Base-by-base conservation (phyloP, 2,113 vertebrate genomes). In the Scortum barcoo region DNA sequence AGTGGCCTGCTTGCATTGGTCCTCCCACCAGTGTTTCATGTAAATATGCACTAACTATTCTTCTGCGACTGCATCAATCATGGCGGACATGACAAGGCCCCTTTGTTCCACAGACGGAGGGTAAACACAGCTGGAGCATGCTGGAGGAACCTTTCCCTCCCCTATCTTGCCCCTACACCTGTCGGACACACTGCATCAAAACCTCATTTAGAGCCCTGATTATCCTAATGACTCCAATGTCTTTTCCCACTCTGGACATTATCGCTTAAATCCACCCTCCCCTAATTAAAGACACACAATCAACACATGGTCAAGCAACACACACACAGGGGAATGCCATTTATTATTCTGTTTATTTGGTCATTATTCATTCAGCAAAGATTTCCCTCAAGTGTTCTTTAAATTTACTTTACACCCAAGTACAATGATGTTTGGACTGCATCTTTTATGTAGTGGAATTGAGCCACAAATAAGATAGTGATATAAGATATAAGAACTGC, bases 71-170 rank as follows among this genome's bases (percentile, higher is more conserved):
- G 58, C 92, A 95, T 96, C 94, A 94, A 94, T 95, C 94, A 94
- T 77, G 60, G 89, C 40, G 72, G 74, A 93, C 95, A 93, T 94
- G 94, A 94, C 92, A 93, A 91, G 86, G 88, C 86, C 71, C 83
- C 80, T 94, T 95, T 95, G 94, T 95, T 93, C 83, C 40, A 71
- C 66, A 94, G 86, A 93, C 89, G 92, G 85, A 90, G 83, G 81
- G 93, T 92, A 95, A 96, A 95, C 94, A 95, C 94, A 95, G 94
- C 94, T 94, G 95, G 94, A 91, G 78, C 88, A 78, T 65, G 85
- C 82, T 69, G 73, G 62, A 81, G 87, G 81, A 91, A 91, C 88
- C 89, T 88, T 80, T 83, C 86, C 84, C 67, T 91, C 92, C 92
- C 81, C 86, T 91, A 89, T 93, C 92, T 91, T 88, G 88, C 89